A percentile compares a stretch with the other conserved stretches of the same genome.
phyloP scores from a whole-genome alignment of 2,888 invertebrate genomes.

The Apamea epomidion region DNA sequence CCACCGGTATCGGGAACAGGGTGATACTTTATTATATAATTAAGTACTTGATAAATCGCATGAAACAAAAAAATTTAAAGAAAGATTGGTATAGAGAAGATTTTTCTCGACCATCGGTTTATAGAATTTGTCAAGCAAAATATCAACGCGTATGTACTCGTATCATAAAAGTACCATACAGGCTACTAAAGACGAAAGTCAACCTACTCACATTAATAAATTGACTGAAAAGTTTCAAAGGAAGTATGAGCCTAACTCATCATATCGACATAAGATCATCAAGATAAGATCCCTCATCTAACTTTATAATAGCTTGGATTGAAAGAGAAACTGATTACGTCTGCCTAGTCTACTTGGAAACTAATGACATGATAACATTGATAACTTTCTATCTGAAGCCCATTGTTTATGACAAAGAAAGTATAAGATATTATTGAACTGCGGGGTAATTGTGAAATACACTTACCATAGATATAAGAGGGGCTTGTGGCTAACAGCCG shows the following conservation, averaged over 20 bases:
- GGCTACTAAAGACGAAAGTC: neutral
- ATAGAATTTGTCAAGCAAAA: neutral
- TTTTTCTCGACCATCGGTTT: too few relatives aligned
- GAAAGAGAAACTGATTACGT: constrained; percentile 36
- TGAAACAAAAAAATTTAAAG: neutral
- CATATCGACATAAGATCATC: constrained; percentile 29
- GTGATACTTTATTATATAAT: neutral
- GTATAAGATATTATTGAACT: neutral
- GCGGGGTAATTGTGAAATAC: too few relatives aligned
- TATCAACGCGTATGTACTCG: neutral
- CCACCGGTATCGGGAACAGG: neutral
- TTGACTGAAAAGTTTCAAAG: constrained; percentile 4
- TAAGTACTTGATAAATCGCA: too few relatives aligned
- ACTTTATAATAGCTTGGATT: constrained; percentile 44
- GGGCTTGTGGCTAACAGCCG: too few relatives aligned
- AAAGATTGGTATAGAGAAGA: neutral
- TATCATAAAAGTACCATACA: neutral
- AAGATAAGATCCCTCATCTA: constrained; percentile 40
- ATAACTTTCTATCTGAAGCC: neutral
- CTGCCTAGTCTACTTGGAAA: constrained; percentile 33
- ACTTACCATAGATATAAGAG: too few relatives aligned
- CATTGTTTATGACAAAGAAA: neutral
- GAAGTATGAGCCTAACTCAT: constrained; percentile 7
- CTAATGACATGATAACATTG: constrained; percentile 24
- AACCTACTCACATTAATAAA: constrained; percentile 8